A percentile compares a stretch with the other conserved stretches of the same genome.
Conservation (phyloP, 1,140 invertebrate species). For the Cydia amplana region DNA sequence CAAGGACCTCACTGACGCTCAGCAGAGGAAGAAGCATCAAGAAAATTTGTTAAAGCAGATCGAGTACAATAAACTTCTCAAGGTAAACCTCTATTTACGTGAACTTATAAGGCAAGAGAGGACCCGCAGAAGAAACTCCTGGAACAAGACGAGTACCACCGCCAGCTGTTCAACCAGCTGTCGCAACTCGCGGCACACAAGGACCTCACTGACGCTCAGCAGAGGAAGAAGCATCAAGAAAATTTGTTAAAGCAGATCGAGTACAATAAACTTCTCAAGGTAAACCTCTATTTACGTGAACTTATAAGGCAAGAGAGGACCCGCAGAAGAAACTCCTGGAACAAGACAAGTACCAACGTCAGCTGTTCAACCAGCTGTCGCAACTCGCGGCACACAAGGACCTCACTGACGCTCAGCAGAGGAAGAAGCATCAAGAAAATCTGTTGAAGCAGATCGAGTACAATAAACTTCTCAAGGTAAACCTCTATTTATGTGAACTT, state of each 20-base stretch:
- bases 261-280: conserved; percentile 65
- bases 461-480: conserved; percentile 63
- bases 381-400: conserved; percentile 52
- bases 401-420: conserved; percentile 50
- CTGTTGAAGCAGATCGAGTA: conserved; percentile 63
- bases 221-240: conserved; percentile 51
- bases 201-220: conserved; percentile 53
- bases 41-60: conserved; percentile 58
- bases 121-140: conserved; percentile 45
- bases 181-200: conserved; percentile 51
- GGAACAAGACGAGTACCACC: conserved; percentile 61
- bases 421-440: conserved; percentile 53
- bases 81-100: conserved; percentile 44
- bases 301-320: conserved; percentile 37
- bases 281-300: conserved; percentile 31
- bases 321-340: conserved; percentile 50
- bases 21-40: conserved; percentile 53
- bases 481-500: not conserved
- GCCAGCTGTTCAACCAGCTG: conserved; percentile 51
- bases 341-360: conserved; percentile 59
- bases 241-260: conserved; percentile 62
- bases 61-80: conserved; percentile 62
- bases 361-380: conserved; percentile 50
- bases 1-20: conserved; percentile 54
- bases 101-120: conserved; percentile 38